Percentiles rank a stretch among this genome's conserved stretches.
Evolutionary conservation across 2,797 vertebrate genomes (phyloP).

Genomic region (Mionectes olivaceus): DNA sequence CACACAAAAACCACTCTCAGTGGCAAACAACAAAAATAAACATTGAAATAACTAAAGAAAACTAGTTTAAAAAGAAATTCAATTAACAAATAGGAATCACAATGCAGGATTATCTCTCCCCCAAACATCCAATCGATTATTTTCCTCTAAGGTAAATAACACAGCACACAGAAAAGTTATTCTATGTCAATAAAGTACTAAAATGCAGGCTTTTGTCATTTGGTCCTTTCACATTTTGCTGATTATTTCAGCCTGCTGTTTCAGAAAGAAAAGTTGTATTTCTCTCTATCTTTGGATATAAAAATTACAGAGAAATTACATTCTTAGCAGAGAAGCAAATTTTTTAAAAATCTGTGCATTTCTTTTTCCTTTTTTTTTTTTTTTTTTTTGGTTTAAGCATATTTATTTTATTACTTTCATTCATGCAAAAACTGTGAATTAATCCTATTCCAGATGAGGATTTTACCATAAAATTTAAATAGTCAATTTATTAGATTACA

Average conservation of each 20-base stretch:
- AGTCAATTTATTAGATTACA: background rate
- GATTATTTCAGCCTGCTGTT: background rate
- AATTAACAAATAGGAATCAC: background rate
- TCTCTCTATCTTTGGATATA: background rate
- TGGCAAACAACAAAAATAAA: background rate
- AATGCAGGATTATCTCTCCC: background rate
- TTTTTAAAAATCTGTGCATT: conserved; percentile 9
- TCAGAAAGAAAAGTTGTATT: background rate
- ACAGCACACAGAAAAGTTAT: background rate
- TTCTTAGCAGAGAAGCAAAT: conserved; percentile 33
- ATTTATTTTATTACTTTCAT: conserved; percentile 2
- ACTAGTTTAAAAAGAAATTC: background rate
- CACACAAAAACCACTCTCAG: background rate
- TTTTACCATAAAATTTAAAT: background rate
- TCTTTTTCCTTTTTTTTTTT: background rate
- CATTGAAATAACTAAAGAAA: background rate
- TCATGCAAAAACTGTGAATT: conserved; percentile 17
- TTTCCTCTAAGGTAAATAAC: background rate
- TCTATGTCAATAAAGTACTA: background rate
- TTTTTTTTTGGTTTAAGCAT: background rate
- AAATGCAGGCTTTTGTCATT: background rate
- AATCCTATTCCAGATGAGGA: conserved; percentile 17
- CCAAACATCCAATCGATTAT: background rate
- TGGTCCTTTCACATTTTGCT: conserved; percentile 27
- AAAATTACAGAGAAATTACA: conserved; percentile 1